Evolutionary conservation across 1,140 invertebrate species (phyloP).

Genomic region (Drosophila bipectinata): DNA sequence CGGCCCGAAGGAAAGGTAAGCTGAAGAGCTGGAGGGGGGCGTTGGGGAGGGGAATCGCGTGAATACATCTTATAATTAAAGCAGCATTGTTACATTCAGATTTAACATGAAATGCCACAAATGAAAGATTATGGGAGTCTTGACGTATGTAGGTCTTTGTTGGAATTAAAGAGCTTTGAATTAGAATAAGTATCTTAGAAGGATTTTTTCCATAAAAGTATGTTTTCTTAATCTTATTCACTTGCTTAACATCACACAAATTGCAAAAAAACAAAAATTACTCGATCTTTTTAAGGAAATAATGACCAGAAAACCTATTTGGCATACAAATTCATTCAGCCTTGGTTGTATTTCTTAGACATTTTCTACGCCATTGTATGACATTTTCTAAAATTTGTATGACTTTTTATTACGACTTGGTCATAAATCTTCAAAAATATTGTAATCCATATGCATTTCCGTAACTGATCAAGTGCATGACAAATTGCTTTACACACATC

Average conservation of each 20-base stretch:
- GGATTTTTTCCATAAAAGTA: neutral
- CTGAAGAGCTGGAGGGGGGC: neutral
- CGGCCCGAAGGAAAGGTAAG: slow-evolving; percentile 10
- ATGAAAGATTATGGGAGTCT: neutral
- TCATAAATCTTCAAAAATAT: neutral
- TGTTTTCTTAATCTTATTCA: neutral
- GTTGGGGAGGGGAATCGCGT: neutral
- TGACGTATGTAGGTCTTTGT: neutral
- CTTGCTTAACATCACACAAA: neutral
- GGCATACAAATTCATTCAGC: slow-evolving; percentile 32
- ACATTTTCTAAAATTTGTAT: neutral
- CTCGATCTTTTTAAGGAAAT: slow-evolving; percentile 23
- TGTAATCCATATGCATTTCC: slow-evolving; percentile 1
- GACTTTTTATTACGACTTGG: neutral
- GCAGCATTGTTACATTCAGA: neutral
- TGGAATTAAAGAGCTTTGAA: neutral
- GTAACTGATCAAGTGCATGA: slow-evolving; percentile 18
- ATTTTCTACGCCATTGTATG: no score
- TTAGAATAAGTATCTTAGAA: no score
- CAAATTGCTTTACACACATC: slow-evolving; percentile 40
- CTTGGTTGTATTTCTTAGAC: neutral
- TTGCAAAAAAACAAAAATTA: neutral
- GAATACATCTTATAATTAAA: slow-evolving; percentile 10
- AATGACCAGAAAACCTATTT: slow-evolving; percentile 13
- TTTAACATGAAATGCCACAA: neutral